Conservation (phyloP, 2,113 vertebrate species). For the Aptenodytes patagonicus region DNA sequence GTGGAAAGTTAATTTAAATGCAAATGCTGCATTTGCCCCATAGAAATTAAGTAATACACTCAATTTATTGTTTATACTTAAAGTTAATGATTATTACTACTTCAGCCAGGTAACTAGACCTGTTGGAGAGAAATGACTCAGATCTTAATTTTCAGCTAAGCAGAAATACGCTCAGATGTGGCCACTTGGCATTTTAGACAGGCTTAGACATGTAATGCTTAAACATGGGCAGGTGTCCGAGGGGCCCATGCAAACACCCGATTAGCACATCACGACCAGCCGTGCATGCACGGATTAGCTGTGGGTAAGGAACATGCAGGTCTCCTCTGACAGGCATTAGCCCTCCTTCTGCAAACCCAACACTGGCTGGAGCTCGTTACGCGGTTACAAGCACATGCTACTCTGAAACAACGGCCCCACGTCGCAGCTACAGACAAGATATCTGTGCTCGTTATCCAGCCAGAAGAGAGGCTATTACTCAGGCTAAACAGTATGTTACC, state of each 20-base stretch:
- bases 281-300: accelerated
- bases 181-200: not conserved
- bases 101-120: not conserved
- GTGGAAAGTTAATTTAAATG: not conserved
- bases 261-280: not conserved
- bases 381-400: accelerated
- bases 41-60: not conserved
- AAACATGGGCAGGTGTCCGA: accelerated
- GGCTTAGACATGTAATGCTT: too few relatives aligned
- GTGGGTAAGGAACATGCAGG: not conserved
- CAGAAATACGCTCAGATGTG: accelerated
- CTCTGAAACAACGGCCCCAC: not conserved
- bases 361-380: accelerated
- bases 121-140: not conserved
- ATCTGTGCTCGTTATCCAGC: too few relatives aligned
- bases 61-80: not conserved
- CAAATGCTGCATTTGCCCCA: not conserved
- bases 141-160: not conserved
- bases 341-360: not conserved
- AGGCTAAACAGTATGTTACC: accelerated
- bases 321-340: not conserved
- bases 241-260: not conserved
- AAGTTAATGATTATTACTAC: not conserved
- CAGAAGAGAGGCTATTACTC: not conserved
- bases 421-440: too few relatives aligned